A percentile compares a stretch with the other conserved stretches of the same genome.
These are phyloP conservation scores for Microcebus tavaratra DNA, from an alignment of 2,113 vertebrate genomes.

Conservation along the genomic window DNA sequence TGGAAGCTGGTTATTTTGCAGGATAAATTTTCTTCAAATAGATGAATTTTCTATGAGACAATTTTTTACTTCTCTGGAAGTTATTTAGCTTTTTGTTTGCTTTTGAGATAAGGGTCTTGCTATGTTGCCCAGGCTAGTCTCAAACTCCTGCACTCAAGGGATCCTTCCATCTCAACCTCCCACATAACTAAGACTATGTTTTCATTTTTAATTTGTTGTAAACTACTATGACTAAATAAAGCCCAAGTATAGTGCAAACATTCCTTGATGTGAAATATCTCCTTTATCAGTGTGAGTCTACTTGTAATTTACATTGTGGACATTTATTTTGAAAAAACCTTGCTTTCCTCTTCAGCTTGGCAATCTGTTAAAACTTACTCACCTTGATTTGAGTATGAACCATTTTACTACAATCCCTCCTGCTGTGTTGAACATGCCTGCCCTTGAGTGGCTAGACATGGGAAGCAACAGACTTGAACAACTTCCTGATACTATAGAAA, in stretches of 20 bases:
- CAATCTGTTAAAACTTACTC: constrained; percentile 89
- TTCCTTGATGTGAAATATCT: background rate
- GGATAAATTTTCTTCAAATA: background rate
- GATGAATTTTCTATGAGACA: background rate
- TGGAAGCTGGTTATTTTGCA: background rate
- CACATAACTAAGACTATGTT: background rate
- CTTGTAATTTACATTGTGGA: background rate
- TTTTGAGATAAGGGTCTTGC: too few species aligned
- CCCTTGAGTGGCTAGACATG: constrained; percentile 96
- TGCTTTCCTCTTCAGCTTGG: constrained; percentile 86
- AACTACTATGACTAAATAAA: background rate
- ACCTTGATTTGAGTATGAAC: constrained; percentile 97
- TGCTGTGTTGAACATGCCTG: constrained; percentile 90
- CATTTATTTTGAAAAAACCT: background rate
- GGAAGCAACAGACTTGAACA: constrained; percentile 91
- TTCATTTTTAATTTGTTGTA: background rate
- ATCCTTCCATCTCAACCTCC: too few species aligned
- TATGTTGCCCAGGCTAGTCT: too few species aligned
- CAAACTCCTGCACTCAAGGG: too few species aligned
- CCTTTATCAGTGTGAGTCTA: background rate
- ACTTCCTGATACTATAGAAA: constrained; percentile 92
- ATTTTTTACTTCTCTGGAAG: background rate
- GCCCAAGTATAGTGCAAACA: background rate
- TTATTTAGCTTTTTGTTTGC: background rate
- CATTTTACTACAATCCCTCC: constrained; percentile 89